A percentile compares a stretch with the other conserved stretches of the same genome.
Conservation (phyloP, 2,888 invertebrate species). For the Agrochola circellaris region DNA sequence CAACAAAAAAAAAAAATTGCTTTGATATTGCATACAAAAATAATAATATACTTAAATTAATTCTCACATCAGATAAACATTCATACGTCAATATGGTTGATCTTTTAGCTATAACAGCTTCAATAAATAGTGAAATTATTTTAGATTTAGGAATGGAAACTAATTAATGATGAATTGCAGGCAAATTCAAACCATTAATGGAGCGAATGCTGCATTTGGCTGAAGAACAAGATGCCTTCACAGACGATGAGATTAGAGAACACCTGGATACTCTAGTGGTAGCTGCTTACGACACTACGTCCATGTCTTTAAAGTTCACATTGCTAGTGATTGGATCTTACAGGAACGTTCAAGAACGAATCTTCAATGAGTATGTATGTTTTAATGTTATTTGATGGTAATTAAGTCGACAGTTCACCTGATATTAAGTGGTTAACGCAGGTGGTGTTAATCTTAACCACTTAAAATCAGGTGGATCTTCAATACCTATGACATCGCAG, state of each 20-base stretch:
- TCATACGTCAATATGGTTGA: not conserved
- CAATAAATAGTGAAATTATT: not conserved
- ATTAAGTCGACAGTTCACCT: not conserved
- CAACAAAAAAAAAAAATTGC: not conserved
- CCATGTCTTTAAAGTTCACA: conserved; percentile 2
- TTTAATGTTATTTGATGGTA: not conserved
- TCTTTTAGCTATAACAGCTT: not conserved
- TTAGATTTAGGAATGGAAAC: not conserved
- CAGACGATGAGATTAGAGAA: conserved; percentile 39
- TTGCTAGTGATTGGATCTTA: conserved; percentile 35
- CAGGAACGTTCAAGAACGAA: conserved; percentile 26
- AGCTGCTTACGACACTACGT: conserved; percentile 37
- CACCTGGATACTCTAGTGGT: conserved; percentile 44
- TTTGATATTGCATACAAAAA: not conserved
- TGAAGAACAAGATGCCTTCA: conserved; percentile 13
- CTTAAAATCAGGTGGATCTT: too few relatives aligned
- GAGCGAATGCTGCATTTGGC: conserved; percentile 37
- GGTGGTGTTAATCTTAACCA: too few relatives aligned
- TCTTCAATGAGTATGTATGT: conserved; percentile 42
- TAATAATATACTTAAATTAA: not conserved
- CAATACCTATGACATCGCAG: too few relatives aligned
- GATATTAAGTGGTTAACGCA: too few relatives aligned
- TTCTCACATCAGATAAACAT: not conserved
- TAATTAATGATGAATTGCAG: conserved; percentile 20
- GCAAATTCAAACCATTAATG: conserved; percentile 37